Evolutionary conservation across 2,797 vertebrate genomes (phyloP).

Genomic region (Gobio occitaniae): DNA sequence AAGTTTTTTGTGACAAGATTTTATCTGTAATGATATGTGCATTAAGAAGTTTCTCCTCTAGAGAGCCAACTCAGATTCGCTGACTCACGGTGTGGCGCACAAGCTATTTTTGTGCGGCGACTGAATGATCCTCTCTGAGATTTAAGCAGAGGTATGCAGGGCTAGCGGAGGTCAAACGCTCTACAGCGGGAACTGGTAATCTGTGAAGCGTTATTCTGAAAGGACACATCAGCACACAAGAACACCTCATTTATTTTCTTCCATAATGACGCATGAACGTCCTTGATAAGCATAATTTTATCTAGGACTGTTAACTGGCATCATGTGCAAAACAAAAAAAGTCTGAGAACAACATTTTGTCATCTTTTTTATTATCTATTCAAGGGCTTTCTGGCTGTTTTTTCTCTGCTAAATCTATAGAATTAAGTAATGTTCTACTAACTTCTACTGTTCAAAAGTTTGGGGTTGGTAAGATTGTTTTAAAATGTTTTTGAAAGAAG

Average conservation of each 20-base stretch:
- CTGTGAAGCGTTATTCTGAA: not conserved
- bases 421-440: not conserved
- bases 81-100: constrained; percentile 8
- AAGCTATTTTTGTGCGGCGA: constrained; percentile 18
- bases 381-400: not conserved
- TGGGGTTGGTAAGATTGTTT: not conserved
- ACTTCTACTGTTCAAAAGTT: not conserved
- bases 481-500: not conserved
- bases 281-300: not conserved
- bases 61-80: not conserved
- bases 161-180: constrained; percentile 16
- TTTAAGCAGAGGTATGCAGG: constrained; percentile 18
- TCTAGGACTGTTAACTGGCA: not conserved
- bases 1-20: not conserved
- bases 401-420: not conserved
- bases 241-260: constrained; percentile 6
- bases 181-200: not conserved
- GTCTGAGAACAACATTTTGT: not conserved
- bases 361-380: not conserved
- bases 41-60: not conserved
- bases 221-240: not conserved
- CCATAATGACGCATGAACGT: not conserved
- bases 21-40: not conserved
- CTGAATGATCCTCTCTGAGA: constrained; percentile 29
- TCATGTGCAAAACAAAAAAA: not conserved